Evolutionary conservation across 2,888 invertebrate species (phyloP), one percentile per base, ranked within the genome.

Genomic region (Aromia moschata): DNA sequence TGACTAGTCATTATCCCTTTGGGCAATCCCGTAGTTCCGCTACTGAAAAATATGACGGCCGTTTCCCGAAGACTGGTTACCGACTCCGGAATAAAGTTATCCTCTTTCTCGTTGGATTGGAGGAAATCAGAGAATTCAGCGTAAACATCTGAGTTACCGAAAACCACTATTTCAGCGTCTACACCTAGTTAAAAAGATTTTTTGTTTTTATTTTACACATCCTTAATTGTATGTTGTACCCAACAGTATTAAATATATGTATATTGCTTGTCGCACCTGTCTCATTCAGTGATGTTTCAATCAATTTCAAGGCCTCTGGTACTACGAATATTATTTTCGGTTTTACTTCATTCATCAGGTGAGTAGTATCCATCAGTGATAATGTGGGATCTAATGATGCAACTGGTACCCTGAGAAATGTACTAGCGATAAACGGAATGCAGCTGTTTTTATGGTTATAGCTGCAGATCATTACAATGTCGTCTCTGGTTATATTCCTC

Each of bases 351-450:
- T 63, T 60, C 18, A 77, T 40, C 11, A 77, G 59, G 62, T 74
- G 69, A 5, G 64, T 60, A 1, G 70, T 67, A 59, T 78, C 77
- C 30, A 59, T 14, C 4, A 67, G 14, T 2, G 73, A 73, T 31
- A 74, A 53, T 9, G 60, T 62, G 10, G 76, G 74, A 58, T 79
- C 76, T 30, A 79, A 58, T 9, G 75, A 70, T 2, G 74, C 68
- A 2, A 76, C 67, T 31, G 68, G 70, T 2, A 74, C 70, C 1
- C 84, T 84, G 14, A 83, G 74, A 64, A 79, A 84, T 2, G 82
- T 60, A 0, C 81, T 79, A 0, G 84, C 84, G 37, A 84, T 81
- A 46, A 82, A 79, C 0, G 84, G 83, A n/a, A 84, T 77, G 2
- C 73, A 70, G 4, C 81, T 69, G 54, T 84, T 79, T 1, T 80